Evolutionary conservation across 2,888 invertebrate genomes (phyloP).

Genomic region (Mesochorus sp.): DNA sequence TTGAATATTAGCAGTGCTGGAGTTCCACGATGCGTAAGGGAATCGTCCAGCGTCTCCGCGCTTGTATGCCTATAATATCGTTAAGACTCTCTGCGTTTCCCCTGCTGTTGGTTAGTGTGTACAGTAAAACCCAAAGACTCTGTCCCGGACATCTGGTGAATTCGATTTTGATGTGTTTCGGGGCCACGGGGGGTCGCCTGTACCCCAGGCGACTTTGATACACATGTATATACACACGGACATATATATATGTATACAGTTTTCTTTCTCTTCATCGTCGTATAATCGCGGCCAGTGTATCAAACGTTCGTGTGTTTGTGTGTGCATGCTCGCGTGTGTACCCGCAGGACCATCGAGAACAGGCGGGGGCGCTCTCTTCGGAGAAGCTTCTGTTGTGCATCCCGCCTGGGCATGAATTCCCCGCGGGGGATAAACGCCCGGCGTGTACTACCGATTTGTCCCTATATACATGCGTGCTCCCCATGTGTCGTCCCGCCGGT

Average conservation of each 20-base stretch:
- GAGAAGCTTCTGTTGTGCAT: conserved; percentile 28
- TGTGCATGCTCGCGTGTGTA: background rate
- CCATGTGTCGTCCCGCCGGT: conserved; percentile 46
- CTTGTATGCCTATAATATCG: conserved; percentile 69
- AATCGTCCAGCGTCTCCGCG: conserved; percentile 41
- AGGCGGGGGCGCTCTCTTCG: background rate
- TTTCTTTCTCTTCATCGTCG: conserved; percentile 35
- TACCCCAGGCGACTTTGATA: conserved; percentile 33
- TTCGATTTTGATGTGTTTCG: conserved; percentile 82
- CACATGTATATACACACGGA: too few species aligned
- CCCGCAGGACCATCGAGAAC: background rate
- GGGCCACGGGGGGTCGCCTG: conserved; percentile 71
- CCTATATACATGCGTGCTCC: conserved; percentile 20
- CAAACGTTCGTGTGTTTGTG: conserved; percentile 16
- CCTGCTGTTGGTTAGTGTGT: conserved; percentile 13
- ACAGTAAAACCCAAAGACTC: conserved; percentile 64
- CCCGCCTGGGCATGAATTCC: conserved; percentile 56
- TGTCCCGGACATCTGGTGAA: conserved; percentile 81
- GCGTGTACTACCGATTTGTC: conserved; percentile 54
- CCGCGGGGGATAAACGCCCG: conserved; percentile 59
- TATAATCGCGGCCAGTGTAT: conserved; percentile 36
- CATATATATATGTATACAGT: background rate
- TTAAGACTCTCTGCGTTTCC: conserved; percentile 64
- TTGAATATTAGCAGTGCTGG: too few species aligned
- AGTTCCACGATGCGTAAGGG: background rate